Evolutionary conservation across 2,888 invertebrate genomes (phyloP), one percentile per base, ranked within the genome.

Genomic region (Paralinhomoeus sp.): DNA sequence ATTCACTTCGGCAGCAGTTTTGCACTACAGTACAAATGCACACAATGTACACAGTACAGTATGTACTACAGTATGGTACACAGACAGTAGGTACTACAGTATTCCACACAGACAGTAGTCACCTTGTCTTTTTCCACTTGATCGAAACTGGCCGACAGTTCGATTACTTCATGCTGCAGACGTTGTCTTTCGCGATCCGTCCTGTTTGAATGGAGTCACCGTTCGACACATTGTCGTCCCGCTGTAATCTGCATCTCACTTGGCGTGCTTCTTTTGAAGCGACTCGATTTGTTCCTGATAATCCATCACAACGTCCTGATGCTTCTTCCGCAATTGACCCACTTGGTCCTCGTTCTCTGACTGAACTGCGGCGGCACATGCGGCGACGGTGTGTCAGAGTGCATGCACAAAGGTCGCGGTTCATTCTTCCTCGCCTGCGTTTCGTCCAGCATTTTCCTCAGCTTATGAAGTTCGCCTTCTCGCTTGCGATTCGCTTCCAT

Each of bases 401-500:
- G n/a, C n/a, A n/a, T n/a, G n/a, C n/a, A n/a, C n/a, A n/a, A n/a
- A n/a, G n/a, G n/a, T n/a, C n/a, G n/a, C n/a, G n/a, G n/a, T n/a
- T n/a, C n/a, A n/a, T n/a, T n/a, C n/a, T n/a, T n/a, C n/a, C 27
- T 12, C 5, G 12, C 27, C 12, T 40, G 89, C 58, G 89, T 84
- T 75, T 93, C 87, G 72, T 97, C 97, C 67, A 97, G 75, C 63
- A 97, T 75, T 73, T 91, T 93, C 66, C 93, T 80, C 64, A 97
- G 75, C 72, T 97, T 99, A 64, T 76, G 71, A 65, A 97, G 72
- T 73, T 97, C 97, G 60, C 78, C 76, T 70, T 99, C 97, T 59
- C 93, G 80, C 72, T 91, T 93, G 71, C 87, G 84, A 75, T 85
- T 91, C 70, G 91, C 81, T 73, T 97, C 93, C 70, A 84, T 81